Percentiles rank a stretch among this genome's conserved stretches.
phyloP scores from a whole-genome alignment of 2,888 invertebrate genomes.

The Agrotis exclamationis region DNA sequence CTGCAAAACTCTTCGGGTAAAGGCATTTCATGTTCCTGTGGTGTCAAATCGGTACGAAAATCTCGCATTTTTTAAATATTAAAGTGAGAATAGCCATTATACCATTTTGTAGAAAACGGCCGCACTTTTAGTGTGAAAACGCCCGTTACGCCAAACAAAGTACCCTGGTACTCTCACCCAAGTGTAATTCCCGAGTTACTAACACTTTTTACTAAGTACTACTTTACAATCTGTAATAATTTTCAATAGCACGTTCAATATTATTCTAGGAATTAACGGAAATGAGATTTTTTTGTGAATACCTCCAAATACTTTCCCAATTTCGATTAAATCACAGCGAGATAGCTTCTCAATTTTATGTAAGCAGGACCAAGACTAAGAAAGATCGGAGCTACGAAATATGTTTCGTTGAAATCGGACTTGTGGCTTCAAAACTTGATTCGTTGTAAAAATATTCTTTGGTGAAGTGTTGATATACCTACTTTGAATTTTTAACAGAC shows the following conservation, averaged over 20 bases:
- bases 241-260: constrained; percentile 27
- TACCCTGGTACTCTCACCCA: constrained; percentile 34
- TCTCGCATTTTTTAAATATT: constrained; percentile 41
- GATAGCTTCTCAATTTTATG: constrained; percentile 19
- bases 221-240: constrained; percentile 49
- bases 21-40: constrained; percentile 39
- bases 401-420: constrained; percentile 8
- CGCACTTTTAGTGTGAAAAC: constrained; percentile 51
- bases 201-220: constrained; percentile 52
- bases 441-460: constrained; percentile 20
- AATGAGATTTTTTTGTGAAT: neutral
- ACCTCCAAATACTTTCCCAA: constrained; percentile 36
- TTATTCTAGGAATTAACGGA: constrained; percentile 17
- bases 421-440: constrained; percentile 23
- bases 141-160: constrained; percentile 49
- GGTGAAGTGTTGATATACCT: constrained; percentile 4
- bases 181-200: constrained; percentile 47
- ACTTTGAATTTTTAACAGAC: too few relatives aligned
- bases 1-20: constrained; percentile 19
- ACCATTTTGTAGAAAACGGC: constrained; percentile 47
- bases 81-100: constrained; percentile 32
- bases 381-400: constrained; percentile 31
- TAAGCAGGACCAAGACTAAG: constrained; percentile 38
- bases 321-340: constrained; percentile 46
- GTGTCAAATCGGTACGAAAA: constrained; percentile 26